Conservation (phyloP, 2,888 invertebrate genomes). For the Drosophila macrospina region DNA sequence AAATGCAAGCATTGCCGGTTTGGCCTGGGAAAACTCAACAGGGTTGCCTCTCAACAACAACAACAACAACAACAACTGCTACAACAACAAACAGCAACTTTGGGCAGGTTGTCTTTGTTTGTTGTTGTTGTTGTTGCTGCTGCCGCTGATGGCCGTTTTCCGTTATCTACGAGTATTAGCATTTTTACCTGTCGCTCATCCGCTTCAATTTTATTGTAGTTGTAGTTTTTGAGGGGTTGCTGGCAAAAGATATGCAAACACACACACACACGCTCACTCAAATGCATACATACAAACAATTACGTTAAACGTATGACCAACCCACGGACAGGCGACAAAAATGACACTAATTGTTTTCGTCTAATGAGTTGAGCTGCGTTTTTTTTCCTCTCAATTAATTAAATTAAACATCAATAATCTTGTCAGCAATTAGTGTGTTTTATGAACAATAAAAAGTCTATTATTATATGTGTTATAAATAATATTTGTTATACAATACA, state of each 20-base stretch:
- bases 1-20: conserved; percentile 41
- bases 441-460: not conserved
- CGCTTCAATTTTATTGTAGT: conserved; percentile 46
- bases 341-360: conserved; percentile 12
- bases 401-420: no score
- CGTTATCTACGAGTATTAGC: conserved; percentile 63
- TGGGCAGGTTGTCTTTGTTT: conserved; percentile 44
- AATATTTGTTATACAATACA: not conserved
- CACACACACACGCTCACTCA: conserved; percentile 4
- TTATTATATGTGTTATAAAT: not conserved
- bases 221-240: conserved; percentile 45
- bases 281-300: not conserved
- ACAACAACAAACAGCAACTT: conserved; percentile 25
- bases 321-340: conserved; percentile 45
- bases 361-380: not conserved
- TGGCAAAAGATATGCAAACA: conserved; percentile 33
- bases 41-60: conserved; percentile 38
- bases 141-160: conserved; percentile 47
- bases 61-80: conserved; percentile 13
- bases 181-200: conserved; percentile 71
- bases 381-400: not conserved
- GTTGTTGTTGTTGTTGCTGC: conserved; percentile 28
- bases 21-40: conserved; percentile 55
- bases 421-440: not conserved
- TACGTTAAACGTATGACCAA: conserved; percentile 4